These are phyloP conservation scores for Chionis minor DNA, from an alignment of 2,113 vertebrate species.

Conservation along the genomic window DNA sequence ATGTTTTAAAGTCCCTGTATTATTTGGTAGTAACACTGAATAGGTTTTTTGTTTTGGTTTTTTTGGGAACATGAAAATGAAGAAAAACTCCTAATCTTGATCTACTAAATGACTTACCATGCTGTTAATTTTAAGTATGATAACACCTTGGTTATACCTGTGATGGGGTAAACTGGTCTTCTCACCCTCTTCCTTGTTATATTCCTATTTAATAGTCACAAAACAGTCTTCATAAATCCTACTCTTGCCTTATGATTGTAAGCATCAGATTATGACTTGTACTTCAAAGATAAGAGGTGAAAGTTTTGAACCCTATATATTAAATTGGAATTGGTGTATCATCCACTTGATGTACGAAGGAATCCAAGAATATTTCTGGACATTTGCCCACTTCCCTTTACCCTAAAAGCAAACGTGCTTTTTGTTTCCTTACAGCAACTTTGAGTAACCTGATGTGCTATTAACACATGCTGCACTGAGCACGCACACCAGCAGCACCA, in stretches of 20 bases:
- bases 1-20: neutral
- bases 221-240: constrained; percentile 38
- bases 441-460: constrained; percentile 17
- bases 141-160: neutral
- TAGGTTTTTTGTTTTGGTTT: neutral
- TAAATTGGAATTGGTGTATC: neutral
- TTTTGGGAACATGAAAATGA: neutral
- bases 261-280: constrained; percentile 21
- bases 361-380: constrained; percentile 28
- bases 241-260: neutral
- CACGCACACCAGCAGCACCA: neutral
- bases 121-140: neutral
- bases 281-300: constrained; percentile 16
- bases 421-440: constrained; percentile 48
- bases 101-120: neutral
- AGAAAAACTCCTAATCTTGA: neutral
- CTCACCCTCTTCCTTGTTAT: neutral
- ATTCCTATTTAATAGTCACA: constrained; percentile 26
- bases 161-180: neutral
- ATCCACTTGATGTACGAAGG: constrained; percentile 1
- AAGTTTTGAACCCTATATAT: constrained; percentile 34
- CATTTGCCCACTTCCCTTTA: neutral
- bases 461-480: neutral
- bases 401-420: constrained; percentile 46
- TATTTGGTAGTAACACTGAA: neutral